Evolutionary conservation across 2,113 vertebrate genomes (phyloP).

Genomic region (Vulpes lagopus): DNA sequence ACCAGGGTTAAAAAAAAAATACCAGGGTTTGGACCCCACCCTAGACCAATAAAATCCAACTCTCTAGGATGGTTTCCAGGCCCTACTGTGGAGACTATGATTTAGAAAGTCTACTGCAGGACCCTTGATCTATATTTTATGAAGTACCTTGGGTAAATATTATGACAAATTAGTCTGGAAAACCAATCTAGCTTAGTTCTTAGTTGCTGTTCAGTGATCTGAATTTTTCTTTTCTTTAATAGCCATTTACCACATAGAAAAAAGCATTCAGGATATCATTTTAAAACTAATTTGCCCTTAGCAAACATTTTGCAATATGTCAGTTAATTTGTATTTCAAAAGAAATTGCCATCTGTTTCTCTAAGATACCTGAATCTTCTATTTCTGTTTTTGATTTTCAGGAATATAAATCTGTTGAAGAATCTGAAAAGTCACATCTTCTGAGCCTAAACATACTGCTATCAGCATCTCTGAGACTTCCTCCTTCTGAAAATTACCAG

Average conservation of each 20-base stretch:
- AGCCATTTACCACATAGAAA: constrained; percentile 3
- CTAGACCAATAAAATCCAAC: constrained; percentile 44
- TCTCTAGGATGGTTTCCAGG: constrained; percentile 3
- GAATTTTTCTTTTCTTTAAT: constrained; percentile 59
- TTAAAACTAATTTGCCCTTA: constrained; percentile 11
- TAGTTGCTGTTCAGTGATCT: background rate
- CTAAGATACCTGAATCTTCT: constrained; percentile 22
- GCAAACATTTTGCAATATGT: constrained; percentile 47
- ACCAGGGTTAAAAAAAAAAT: background rate
- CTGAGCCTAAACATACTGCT: constrained; percentile 37
- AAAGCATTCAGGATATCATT: constrained; percentile 16
- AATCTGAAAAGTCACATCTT: constrained; percentile 40
- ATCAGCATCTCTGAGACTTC: background rate
- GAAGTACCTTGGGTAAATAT: constrained; percentile 42
- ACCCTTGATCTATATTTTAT: constrained; percentile 23
- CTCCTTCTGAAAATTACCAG: constrained; percentile 46
- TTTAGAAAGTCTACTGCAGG: background rate
- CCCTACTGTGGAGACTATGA: constrained; percentile 28
- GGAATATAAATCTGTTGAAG: constrained; percentile 68
- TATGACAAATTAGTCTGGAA: constrained; percentile 35
- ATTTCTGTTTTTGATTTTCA: constrained; percentile 68
- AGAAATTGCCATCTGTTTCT: constrained; percentile 36
- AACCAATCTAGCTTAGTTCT: constrained; percentile 42
- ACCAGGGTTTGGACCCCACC: background rate
- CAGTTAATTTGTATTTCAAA: constrained; percentile 23